Base-by-base conservation (phyloP, 2,113 vertebrate species). In the Pseudorasbora parva region DNA sequence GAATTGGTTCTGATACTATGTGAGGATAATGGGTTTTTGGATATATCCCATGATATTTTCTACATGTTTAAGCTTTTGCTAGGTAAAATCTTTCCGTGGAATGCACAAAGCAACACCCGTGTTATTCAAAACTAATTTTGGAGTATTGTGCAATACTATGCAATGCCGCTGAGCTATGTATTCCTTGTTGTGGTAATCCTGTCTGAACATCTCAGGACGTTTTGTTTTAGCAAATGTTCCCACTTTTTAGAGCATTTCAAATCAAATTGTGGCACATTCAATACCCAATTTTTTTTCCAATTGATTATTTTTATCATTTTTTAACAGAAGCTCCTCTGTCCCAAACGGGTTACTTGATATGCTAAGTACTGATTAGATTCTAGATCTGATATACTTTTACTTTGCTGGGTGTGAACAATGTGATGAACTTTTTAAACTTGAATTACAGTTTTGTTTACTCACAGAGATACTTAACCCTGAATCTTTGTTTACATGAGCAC, bases 381-480 rank as follows among this genome's bases (percentile, higher is more conserved):
- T 77, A 12, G 54, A 45, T 72, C 19, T 23, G 10, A 77, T 77
- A 41, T 6, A 11, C 21, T 71, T 4, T 43, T n/a, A 43, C 21
- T 21, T 17, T 21, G 19, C 37, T 43, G 68, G 19, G 17, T n/a
- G 17, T n/a, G 66, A 66, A 74, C 17, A 76, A 37, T 57, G 51
- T 72, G 69, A 5, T 72, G n/a, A 72, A 47, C 49, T 12, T 57
- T 56, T n/a, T 57, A 21, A 77, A 11, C 10, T 14, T 59, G 30
- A 77, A 77, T 72, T 72, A 45, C n/a, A 43, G 30, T 75, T 75
- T 47, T 27, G 7, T 25, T 51, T 4, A 74, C 25, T 75, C 25
- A 19, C 47, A 5, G 27, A 33, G 23, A 54, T 75, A 27, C 23
- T 33, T 56, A 56, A 77, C 74, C n/a, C 51, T 23, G 37, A 71